Base-by-base conservation (phyloP, 2,113 vertebrate genomes). In the Cranoglanis bouderius region DNA sequence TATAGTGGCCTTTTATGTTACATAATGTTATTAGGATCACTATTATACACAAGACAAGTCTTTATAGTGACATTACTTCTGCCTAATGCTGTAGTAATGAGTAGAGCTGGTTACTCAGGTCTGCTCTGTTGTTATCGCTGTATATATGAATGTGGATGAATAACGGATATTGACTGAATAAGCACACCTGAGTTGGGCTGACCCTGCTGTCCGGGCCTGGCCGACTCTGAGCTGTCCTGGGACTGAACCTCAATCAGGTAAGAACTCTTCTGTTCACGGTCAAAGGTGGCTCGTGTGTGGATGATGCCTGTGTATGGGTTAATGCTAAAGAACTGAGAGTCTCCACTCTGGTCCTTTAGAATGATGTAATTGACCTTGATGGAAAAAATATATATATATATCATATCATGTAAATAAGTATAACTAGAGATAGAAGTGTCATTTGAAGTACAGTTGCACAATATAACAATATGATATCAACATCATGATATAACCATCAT, bases 181-280 rank as follows among this genome's bases (percentile, higher is more conserved):
- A 89, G 51, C 59, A 53, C 92, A 98, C 97, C 97, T 87, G 97
- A 96, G 92, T 98, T 98, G 53, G 96, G 95, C 38, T 97, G 96
- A 14, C 97, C 96, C 78, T 94, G 95, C 88, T 96, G 94, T 12
- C 97, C 95, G 3, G 96, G 95, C 63, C 97, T 94, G 10, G 96
- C 94, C 0, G 97, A 98, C 92, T 97, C 96, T 0, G 97, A 95
- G 74, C 95, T 95, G 85, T 98, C 97, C 93, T 96, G 96, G 1
- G 97, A 97, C 89, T 97, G 97, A 63, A 97, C 95, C 92, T 97
- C 97, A 82, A 98, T 96, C 87, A 98, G 93, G 88, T 97, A 98
- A 13, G 97, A 97, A 3, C 95, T 93, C 90, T 96, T 97, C 94
- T 96, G 96, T 93, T 98, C 97, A 57, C 97, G 96, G 92, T 98